Evolutionary conservation across 2,113 vertebrate species (phyloP).

Genomic region (Amazona guildingii): DNA sequence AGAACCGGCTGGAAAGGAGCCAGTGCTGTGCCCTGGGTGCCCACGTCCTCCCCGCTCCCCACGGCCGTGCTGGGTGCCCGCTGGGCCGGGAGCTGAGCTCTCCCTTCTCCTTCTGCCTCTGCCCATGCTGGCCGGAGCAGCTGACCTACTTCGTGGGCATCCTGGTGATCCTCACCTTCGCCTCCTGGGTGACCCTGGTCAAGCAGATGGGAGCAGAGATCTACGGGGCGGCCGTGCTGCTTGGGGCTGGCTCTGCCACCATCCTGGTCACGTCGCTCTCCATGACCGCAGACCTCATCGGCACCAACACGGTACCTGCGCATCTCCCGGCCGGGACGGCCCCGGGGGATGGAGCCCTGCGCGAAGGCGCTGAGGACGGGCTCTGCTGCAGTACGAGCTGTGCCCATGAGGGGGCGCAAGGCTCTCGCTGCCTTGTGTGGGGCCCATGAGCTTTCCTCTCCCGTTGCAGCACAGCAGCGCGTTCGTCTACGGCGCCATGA

Average conservation of each 20-base stretch:
- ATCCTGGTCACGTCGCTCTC: slow-evolving; percentile 92
- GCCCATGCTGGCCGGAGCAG: slow-evolving; percentile 47
- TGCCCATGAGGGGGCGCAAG: slow-evolving; percentile 45
- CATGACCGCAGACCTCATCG: slow-evolving; percentile 95
- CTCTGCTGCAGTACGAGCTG: slow-evolving; percentile 1
- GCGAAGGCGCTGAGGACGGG: neutral
- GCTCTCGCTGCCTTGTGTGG: neutral
- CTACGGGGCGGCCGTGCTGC: slow-evolving; percentile 80
- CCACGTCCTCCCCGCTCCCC: neutral
- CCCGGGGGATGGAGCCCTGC: rapidly evolving
- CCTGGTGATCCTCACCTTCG: slow-evolving; percentile 84
- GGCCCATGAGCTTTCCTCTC: neutral
- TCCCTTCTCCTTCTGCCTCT: neutral
- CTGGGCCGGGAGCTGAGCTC: neutral
- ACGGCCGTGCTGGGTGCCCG: neutral
- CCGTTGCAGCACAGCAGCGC: slow-evolving; percentile 86
- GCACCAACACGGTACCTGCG: slow-evolving; percentile 80
- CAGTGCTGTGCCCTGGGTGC: neutral
- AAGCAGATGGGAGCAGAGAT: slow-evolving; percentile 72
- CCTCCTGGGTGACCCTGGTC: slow-evolving; percentile 86
- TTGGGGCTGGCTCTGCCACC: slow-evolving; percentile 86
- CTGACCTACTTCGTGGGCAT: slow-evolving; percentile 90
- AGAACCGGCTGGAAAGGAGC: neutral
- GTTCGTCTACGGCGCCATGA: slow-evolving; percentile 95
- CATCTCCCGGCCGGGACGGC: neutral